Conservation (phyloP, 2,113 vertebrate species). For the Parus major region DNA sequence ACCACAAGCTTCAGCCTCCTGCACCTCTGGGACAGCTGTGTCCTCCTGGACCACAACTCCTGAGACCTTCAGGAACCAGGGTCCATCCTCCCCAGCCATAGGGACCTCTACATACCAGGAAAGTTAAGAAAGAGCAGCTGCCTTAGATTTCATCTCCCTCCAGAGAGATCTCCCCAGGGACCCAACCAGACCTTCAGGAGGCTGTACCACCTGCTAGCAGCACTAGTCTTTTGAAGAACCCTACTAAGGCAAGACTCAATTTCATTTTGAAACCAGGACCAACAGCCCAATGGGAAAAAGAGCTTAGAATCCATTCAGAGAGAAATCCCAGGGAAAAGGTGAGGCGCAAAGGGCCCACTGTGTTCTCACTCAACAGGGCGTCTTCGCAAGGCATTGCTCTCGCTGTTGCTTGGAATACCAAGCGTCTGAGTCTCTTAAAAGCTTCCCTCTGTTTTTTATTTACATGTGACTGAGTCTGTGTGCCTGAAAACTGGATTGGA, state of each 20-base stretch:
- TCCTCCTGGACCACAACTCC: not conserved
- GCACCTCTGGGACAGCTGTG: rapidly evolving
- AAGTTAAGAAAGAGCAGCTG: not conserved
- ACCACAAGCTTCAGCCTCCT: not conserved
- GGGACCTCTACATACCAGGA: not conserved
- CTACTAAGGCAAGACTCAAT: not conserved
- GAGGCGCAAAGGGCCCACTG: rapidly evolving
- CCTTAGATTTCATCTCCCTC: not conserved
- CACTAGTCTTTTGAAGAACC: not conserved
- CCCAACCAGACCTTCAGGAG: not conserved
- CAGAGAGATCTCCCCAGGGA: not conserved
- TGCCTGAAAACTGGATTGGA: conserved; percentile 55
- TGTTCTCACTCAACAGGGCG: not conserved
- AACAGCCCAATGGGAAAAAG: not conserved
- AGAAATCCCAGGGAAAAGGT: not conserved
- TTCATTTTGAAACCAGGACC: not conserved
- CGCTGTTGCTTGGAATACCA: conserved; percentile 28
- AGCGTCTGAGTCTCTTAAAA: conserved; percentile 44
- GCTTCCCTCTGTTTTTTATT: conserved; percentile 63
- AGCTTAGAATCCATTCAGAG: not conserved
- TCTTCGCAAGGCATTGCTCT: not conserved
- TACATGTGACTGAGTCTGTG: conserved; percentile 23
- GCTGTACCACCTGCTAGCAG: not conserved
- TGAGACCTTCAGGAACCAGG: not conserved
- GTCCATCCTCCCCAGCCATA: not conserved